Conservation (phyloP, 2,113 vertebrate species). For the Coptodon bakossiorum region DNA sequence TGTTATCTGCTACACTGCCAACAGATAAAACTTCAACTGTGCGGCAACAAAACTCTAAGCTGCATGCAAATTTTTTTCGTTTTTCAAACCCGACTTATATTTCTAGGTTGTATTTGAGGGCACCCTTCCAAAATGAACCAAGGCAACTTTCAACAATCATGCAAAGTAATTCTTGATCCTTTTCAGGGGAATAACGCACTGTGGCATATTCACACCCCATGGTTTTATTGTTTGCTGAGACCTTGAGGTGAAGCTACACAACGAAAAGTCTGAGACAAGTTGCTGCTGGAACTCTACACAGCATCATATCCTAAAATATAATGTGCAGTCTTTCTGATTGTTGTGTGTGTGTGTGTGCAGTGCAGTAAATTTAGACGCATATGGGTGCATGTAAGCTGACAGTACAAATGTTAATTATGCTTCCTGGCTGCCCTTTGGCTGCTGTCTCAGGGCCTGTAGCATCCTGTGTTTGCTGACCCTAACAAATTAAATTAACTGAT, state of each 20-base stretch:
- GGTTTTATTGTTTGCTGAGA: background rate
- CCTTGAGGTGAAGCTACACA: background rate
- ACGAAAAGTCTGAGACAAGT: background rate
- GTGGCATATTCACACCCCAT: background rate
- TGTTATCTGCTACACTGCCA: constrained; percentile 30
- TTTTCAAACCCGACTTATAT: background rate
- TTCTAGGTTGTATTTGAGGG: constrained; percentile 7
- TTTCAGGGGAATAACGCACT: background rate
- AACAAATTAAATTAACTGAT: background rate
- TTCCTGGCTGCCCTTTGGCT: background rate
- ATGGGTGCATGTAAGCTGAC: constrained; percentile 6
- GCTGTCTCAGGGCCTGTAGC: background rate
- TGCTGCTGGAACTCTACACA: background rate
- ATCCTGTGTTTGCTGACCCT: background rate
- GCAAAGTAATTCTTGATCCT: background rate
- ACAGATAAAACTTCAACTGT: constrained; percentile 26
- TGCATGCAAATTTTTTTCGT: background rate
- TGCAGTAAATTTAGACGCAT: background rate
- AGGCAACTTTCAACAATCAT: constrained; percentile 9
- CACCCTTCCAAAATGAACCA: constrained; percentile 10
- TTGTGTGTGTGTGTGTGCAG: background rate
- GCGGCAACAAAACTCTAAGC: background rate
- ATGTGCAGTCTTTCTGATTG: background rate
- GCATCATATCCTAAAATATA: too few relatives aligned
- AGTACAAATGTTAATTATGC: constrained; percentile 7